These are phyloP conservation scores for Rhizoglyphus robini DNA, from an alignment of 1,140 invertebrate genomes.

Conservation along the genomic window DNA sequence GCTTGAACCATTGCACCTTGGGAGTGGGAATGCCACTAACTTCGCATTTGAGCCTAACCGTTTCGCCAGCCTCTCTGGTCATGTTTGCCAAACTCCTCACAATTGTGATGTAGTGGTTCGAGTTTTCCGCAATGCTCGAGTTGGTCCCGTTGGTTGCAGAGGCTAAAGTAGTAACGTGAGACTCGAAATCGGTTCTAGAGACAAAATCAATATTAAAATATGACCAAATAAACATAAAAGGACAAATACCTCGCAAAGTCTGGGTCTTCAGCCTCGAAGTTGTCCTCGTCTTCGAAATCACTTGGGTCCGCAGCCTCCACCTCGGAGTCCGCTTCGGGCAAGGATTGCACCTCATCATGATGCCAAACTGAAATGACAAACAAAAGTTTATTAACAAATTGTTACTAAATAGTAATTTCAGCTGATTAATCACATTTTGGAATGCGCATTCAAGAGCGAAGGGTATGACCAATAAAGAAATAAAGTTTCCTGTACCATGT, in stretches of 20 bases:
- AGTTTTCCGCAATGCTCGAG: background rate
- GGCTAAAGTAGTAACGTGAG: background rate
- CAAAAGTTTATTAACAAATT: no score
- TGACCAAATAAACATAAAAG: background rate
- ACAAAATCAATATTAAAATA: background rate
- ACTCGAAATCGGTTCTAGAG: background rate
- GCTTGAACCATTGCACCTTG: slow-evolving; percentile 51
- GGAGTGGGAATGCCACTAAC: slow-evolving; percentile 46
- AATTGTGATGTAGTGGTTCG: no score
- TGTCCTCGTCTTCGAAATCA: background rate
- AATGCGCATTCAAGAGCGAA: no score
- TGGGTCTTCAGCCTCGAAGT: background rate
- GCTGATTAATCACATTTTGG: no score
- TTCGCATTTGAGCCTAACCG: slow-evolving; percentile 49
- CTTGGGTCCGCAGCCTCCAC: background rate
- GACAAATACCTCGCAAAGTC: background rate
- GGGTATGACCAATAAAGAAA: no score
- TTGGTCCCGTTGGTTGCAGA: background rate
- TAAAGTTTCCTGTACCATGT: no score
- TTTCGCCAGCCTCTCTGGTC: slow-evolving; percentile 46
- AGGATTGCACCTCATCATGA: background rate
- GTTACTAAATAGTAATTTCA: no score
- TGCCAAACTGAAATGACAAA: background rate
- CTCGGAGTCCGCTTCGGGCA: background rate
- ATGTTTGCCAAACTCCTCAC: slow-evolving; percentile 42